These are phyloP conservation scores for Pionites leucogaster DNA, from an alignment of 2,113 vertebrate genomes.

Conservation along the genomic window DNA sequence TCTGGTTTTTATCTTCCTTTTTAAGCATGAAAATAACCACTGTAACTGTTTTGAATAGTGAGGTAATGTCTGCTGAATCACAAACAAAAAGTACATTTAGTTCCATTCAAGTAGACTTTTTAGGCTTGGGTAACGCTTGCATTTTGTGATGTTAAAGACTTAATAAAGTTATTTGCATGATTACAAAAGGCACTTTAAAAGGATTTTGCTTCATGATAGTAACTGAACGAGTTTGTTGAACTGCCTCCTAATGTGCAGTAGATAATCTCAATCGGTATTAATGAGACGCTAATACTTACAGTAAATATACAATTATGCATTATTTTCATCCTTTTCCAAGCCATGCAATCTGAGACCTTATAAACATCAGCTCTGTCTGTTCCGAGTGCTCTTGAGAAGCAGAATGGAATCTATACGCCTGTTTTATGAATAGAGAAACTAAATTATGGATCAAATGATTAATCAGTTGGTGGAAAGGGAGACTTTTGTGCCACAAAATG, in stretches of 20 bases:
- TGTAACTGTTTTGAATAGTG: not conserved
- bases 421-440: not conserved
- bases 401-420: not conserved
- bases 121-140: not conserved
- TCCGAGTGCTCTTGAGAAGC: not conserved
- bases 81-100: not conserved
- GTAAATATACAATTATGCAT: not conserved
- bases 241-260: not conserved
- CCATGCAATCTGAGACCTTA: not conserved
- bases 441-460: not conserved
- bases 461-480: not conserved
- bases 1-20: not conserved
- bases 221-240: not conserved
- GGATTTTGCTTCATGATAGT: not conserved
- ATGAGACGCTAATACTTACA: not conserved
- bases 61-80: not conserved
- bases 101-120: not conserved
- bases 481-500: not conserved
- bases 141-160: not conserved
- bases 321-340: not conserved
- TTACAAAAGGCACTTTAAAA: not conserved
- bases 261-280: not conserved
- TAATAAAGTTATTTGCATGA: not conserved
- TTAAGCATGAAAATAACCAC: not conserved
- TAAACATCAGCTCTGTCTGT: not conserved